These are phyloP conservation scores for Theocolax elegans DNA, from an alignment of 1,140 invertebrate genomes.

Conservation along the genomic window DNA sequence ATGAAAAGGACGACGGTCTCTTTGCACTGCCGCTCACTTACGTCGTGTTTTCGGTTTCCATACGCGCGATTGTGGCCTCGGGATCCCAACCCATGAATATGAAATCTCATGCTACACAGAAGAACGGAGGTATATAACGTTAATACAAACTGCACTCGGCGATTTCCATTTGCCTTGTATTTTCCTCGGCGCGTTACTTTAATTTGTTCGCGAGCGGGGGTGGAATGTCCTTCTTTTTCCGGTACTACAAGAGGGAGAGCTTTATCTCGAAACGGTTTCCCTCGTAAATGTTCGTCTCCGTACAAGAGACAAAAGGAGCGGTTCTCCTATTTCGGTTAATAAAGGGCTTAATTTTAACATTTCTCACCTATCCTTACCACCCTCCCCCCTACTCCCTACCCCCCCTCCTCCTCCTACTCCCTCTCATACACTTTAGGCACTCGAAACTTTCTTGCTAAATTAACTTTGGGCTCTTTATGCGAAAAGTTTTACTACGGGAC, in stretches of 20 bases:
- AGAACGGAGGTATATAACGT: slow-evolving; percentile 21
- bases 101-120: slow-evolving; percentile 42
- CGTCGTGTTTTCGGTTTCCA: neutral
- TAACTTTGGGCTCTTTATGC: slow-evolving; percentile 41
- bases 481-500: slow-evolving; percentile 39
- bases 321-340: slow-evolving; percentile 33
- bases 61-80: neutral
- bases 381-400: too few relatives aligned
- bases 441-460: slow-evolving; percentile 40
- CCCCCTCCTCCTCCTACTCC: too few relatives aligned
- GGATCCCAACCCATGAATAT: slow-evolving; percentile 58
- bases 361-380: slow-evolving; percentile 37
- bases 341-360: slow-evolving; percentile 38
- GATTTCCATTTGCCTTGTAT: slow-evolving; percentile 46
- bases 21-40: neutral
- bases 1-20: too few relatives aligned
- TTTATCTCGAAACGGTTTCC: too few relatives aligned
- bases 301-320: neutral
- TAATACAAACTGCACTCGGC: slow-evolving; percentile 46
- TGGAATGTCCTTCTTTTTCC: slow-evolving; percentile 1
- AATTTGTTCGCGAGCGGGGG: neutral
- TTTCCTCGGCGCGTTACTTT: neutral
- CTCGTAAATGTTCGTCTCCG: neutral
- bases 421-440: slow-evolving; percentile 10
- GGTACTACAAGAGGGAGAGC: too few relatives aligned